Evolutionary conservation across 2,888 invertebrate species (phyloP), one percentile per base, ranked within the genome.

Genomic region (Erebia aethiops): DNA sequence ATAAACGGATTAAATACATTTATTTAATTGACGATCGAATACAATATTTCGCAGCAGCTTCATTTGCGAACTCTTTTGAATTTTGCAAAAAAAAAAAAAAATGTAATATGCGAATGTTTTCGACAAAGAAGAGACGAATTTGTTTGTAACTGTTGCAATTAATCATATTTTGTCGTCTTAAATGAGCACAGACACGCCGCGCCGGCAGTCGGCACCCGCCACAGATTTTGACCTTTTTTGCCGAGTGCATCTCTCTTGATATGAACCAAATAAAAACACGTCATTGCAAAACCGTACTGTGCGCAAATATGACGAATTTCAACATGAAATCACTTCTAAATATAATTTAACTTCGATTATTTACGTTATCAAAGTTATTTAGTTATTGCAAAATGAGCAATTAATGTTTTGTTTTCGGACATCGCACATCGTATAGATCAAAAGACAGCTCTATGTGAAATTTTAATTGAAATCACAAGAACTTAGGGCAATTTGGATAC

Each of bases 201-300:
- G 18, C 16, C 35, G 35, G 35, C 35, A 35, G 35, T 35, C 49
- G 61, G 60, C 61, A 43, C 43, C 43, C 61, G 46, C 18, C 18
- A 21, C 62, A 62, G 18, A 14, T 43, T 65, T 65, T 64, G 35
- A n/a, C 49, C n/a, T 65, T 65, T 54, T 54, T 65, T 71, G 62
- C 14, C 21, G 41, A 71, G 51, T 46, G 56, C 54, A 43, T 65
- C 56, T 26, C 52, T 60, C 63, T 57, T 61, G 16, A 65, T 62
- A 21, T 67, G 67, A 54, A 70, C 62, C 60, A 61, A 61, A 61
- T 43, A 61, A 18, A 49, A 56, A 18, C 71, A 65, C n/a, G 54
- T 62, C 41, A 54, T 85, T 84, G 85, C 81, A 82, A 84, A 88
- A 86, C 83, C 80, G 83, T 82, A 85, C 84, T 85, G 83, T 84